Evolutionary conservation across 1,140 invertebrate species (phyloP).

Genomic region (Apolygus lucorum): DNA sequence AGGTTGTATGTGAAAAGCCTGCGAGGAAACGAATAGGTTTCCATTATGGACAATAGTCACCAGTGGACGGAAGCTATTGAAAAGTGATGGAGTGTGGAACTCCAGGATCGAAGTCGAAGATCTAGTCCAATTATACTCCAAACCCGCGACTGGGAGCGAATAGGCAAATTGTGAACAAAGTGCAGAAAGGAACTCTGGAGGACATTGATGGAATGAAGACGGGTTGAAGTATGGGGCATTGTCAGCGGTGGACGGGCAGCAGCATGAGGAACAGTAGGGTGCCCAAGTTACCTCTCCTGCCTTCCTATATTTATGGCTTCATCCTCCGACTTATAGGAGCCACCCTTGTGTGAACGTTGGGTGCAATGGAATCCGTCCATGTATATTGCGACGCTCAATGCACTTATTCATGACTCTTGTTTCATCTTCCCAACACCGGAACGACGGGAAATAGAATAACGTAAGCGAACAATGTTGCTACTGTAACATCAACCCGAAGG

Average conservation of each 20-base stretch:
- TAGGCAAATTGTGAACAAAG: background rate
- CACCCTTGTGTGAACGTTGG: too few relatives aligned
- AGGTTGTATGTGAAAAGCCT: background rate
- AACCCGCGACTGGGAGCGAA: background rate
- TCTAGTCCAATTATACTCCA: background rate
- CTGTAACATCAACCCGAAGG: too few relatives aligned
- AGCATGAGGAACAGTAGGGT: background rate
- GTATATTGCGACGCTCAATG: too few relatives aligned
- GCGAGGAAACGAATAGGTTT: background rate
- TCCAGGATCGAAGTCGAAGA: background rate
- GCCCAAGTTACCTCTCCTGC: too few relatives aligned
- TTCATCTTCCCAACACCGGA: too few relatives aligned
- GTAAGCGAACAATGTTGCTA: too few relatives aligned
- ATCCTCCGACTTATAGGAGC: background rate
- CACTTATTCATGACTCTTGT: too few relatives aligned
- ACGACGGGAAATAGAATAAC: too few relatives aligned
- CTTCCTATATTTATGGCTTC: background rate
- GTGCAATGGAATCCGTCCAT: too few relatives aligned
- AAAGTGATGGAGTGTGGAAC: background rate
- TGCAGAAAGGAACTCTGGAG: background rate
- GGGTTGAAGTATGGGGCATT: background rate
- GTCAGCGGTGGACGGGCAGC: too few relatives aligned
- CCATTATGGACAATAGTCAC: too few relatives aligned
- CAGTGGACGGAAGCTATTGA: background rate
- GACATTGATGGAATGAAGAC: background rate